Base-by-base conservation (phyloP, 2,797 vertebrate genomes). In the Hozukius guyotensis region DNA sequence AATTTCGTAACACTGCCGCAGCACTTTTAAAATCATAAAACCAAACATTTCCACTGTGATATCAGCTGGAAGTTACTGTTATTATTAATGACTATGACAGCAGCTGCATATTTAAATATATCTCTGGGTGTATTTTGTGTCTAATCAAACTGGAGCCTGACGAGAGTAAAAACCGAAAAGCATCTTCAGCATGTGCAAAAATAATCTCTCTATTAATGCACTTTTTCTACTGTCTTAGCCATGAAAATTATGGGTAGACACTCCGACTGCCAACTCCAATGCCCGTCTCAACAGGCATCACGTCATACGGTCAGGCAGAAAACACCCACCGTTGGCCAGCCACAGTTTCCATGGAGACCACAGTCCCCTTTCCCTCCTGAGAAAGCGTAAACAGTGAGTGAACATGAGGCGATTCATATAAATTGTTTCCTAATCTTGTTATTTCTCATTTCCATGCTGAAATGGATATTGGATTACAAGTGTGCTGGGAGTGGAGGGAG, bases 301-400 rank as follows among this genome's bases (percentile, higher is more conserved):
- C 32, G 77, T 95, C 93, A 94, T 85, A 89, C 79, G 85, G 89
- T 81, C 80, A 80, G 80, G 83, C 76, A 85, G 78, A 84, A 90
- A 89, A 83, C 79, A 85, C 81, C 79, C 77, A 24, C 89, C 83
- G 88, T 94, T 93, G 93, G 94, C 85, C 87, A 56, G 70, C 78
- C 62, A 36, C 92, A 92, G 96, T 96, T 96, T 94, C 96, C 95
- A 96, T 96, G 95, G 95, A 89, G 93, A 96, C 95, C 34, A 38
- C 80, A 75, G 86, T 89, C 87, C 79, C 84, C 86, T 86, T 84
- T 89, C 87, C 91, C 87, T 91, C 88, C 77, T 82, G 81, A 89
- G 90, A 89, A 92, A 93, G 93, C 82, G 75, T 94, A 95, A 95
- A 95, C 92, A 94, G 86, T 65, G 83, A 91, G 84, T 49, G 90